Base-by-base conservation (phyloP, 2,113 vertebrate species). In the Notechis scutatus region DNA sequence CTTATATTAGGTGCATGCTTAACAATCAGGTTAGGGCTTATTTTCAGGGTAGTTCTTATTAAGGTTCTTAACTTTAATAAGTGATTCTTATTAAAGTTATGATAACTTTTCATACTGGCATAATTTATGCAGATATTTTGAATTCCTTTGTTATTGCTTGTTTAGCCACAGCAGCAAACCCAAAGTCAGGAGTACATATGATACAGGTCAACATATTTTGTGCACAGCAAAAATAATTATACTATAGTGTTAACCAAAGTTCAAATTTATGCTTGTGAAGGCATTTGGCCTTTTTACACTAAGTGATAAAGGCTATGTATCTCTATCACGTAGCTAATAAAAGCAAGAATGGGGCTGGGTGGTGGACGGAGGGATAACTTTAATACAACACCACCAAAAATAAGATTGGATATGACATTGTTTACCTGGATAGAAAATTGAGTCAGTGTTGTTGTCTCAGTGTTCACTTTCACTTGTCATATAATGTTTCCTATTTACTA, bases 81-180 rank as follows among this genome's bases (percentile, higher is more conserved):
- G 95, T 54, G 89, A 95, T 93, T 96, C 93, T 96, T 95, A 96
- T 95, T 97, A 97, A 97, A 88, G 85, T 89, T 96, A 26, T 2
- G 88, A 94, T 50, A 85, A 21, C 95, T 94, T 96, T 97, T 97
- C 96, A 96, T 93, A 94, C 50, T 42, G 86, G 90, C 94, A 96
- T 96, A 86, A 91, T 93, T 96, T 97, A 93, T 92, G 94, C 92
- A 95, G 95, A 93, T 95, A 95, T 97, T 97, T 95, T 94, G 95
- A 87, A 57, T 96, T 94, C 94, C 69, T 97, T 97, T 97, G 26
- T 64, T 64, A 8, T 92, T 97, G 94, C 96, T 97, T 97, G 93
- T 74, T 96, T 93, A 95, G 93, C 91, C 95, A 97, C 97, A 94
- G 95, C 91, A 96, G 95, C 94, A 93, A 97, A 97, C 90, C 93